phyloP scores from a whole-genome alignment of 2,888 invertebrate species.

The Xestia sexstrigata region DNA sequence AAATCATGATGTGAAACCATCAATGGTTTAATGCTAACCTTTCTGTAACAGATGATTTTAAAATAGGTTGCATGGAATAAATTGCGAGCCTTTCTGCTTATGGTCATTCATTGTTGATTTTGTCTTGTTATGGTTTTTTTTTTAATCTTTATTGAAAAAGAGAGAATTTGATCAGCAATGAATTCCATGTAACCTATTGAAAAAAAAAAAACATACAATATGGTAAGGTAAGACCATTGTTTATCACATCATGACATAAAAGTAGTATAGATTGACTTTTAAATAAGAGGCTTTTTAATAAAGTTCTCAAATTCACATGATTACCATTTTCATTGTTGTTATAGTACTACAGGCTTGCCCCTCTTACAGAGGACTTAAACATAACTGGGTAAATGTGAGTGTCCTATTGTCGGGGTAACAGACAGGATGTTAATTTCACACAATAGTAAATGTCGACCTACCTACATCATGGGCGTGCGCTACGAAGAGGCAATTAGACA shows the following conservation, averaged over 20 bases:
- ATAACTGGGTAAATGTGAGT: background rate
- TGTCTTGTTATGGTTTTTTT: background rate
- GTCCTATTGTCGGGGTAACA: background rate
- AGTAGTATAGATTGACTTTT: background rate
- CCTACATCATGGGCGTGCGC: no score
- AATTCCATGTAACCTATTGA: background rate
- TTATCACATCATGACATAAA: background rate
- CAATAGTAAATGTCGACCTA: no score
- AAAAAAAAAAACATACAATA: background rate
- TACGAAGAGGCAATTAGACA: no score
- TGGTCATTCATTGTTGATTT: background rate
- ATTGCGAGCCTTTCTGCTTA: background rate
- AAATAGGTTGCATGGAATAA: background rate
- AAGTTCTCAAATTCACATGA: background rate
- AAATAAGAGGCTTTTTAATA: background rate
- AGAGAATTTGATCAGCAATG: background rate
- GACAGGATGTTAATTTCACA: background rate
- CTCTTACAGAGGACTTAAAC: background rate
- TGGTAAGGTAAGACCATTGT: background rate
- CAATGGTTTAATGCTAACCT: background rate
- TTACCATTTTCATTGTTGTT: background rate
- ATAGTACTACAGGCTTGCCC: background rate
- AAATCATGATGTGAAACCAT: background rate
- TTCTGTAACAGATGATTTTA: background rate
- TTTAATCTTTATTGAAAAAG: no score